Base-by-base conservation (phyloP, 2,113 vertebrate genomes). In the Acanthochromis polyacanthus region DNA sequence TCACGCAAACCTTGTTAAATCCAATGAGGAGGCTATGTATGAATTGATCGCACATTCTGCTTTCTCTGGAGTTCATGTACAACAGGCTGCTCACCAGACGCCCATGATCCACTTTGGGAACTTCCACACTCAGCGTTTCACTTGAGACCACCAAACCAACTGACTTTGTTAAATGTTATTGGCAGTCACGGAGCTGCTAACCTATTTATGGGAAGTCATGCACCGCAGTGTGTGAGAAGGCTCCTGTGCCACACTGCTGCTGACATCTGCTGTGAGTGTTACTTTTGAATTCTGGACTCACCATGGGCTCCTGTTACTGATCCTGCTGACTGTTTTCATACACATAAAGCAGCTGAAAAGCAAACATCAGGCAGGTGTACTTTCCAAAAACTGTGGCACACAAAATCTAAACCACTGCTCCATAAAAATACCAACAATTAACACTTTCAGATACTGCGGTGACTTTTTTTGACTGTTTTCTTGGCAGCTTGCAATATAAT, bases 181-280 rank as follows among this genome's bases (percentile, higher is more conserved):
- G 61, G 64, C 48, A 60, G 76, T 86, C 66, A 79, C 61, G 17
- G 64, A 14, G 4, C 57, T 23, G 30, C 53, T 77, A 79, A 82
- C 28, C 63, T 70, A 81, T 55, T 90, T 85, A 88, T 75, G 57
- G 16, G 20, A 17, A 78, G 74, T 67, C 75, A 79, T 72, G 78
- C 72, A 43, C 32, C 10, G 10, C 65, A 62, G 48, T 17, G 20
- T 38, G 76, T 67, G 22, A 45, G 16, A 22, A 36, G 53, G 25
- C 48, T 68, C 61, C 20, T 45, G 66, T 25, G 25, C 55, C 10
- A 53, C 32, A 19, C 20, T 38, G 50, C 55, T 0, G 22, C 53
- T 38, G 9, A 50, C 55, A 55, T 66, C 61, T 22, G 16, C 43
- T 25, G 55, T 4, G 25, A 51, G 12, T 11, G 2, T 10, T 15